These are phyloP conservation scores for Carollia perspicillata DNA, from an alignment of 2,113 vertebrate genomes.

Conservation along the genomic window DNA sequence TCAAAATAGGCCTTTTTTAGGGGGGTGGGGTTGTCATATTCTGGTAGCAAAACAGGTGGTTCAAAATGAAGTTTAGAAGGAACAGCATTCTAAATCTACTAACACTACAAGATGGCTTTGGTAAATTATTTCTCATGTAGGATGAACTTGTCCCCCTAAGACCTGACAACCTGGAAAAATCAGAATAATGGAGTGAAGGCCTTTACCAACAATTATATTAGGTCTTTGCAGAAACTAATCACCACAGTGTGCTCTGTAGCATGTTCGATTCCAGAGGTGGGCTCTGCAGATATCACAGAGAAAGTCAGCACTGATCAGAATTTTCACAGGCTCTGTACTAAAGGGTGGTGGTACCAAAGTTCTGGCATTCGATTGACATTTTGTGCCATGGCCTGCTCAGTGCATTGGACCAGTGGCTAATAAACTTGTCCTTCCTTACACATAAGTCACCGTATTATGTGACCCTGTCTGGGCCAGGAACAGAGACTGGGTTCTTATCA, in stretches of 20 bases:
- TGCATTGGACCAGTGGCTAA: constrained; percentile 70
- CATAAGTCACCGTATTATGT: constrained; percentile 65
- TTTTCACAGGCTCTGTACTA: background rate
- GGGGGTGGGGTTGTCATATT: background rate
- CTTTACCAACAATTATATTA: background rate
- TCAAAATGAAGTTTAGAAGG: background rate
- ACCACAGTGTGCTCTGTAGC: background rate
- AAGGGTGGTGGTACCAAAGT: background rate
- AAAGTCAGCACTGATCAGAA: background rate
- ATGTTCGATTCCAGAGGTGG: background rate
- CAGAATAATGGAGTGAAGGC: background rate
- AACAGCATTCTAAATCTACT: background rate
- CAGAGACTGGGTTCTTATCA: constrained; percentile 71
- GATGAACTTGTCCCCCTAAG: background rate
- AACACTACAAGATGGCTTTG: background rate
- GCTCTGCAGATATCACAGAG: background rate
- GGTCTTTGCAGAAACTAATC: background rate
- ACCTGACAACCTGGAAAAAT: background rate
- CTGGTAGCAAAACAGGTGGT: background rate
- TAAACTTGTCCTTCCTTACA: constrained; percentile 73
- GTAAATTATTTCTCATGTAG: background rate
- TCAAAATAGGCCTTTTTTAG: background rate
- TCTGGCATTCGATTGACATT: constrained; percentile 26
- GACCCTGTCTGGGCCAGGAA: constrained; percentile 72
- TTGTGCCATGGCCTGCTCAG: constrained; percentile 56